These are phyloP conservation scores for Nasonia longicornis DNA, from an alignment of 1,140 invertebrate species.

Conservation along the genomic window DNA sequence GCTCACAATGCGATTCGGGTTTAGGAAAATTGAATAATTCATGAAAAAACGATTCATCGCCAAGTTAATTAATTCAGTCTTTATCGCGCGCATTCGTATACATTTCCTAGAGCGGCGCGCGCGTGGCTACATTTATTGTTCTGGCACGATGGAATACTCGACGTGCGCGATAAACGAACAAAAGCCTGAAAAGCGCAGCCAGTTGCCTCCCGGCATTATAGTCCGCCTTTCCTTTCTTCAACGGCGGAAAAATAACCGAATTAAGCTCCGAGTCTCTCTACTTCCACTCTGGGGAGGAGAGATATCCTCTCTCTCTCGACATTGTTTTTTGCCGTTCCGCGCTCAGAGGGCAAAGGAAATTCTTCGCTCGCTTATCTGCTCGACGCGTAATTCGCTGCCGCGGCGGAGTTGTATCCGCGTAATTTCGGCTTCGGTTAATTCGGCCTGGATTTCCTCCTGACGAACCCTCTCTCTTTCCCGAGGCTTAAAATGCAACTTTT, in stretches of 20 bases:
- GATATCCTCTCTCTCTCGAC: constrained; percentile 3
- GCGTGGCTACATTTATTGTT: background rate
- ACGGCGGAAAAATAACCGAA: constrained; percentile 21
- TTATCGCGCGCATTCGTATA: background rate
- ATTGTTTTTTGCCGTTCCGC: background rate
- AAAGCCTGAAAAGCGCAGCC: background rate
- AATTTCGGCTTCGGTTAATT: constrained; percentile 24
- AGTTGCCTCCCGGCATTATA: background rate
- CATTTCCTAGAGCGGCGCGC: background rate
- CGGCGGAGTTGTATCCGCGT: background rate
- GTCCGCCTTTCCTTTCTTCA: background rate
- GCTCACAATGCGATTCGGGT: background rate
- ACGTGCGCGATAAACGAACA: constrained; percentile 11
- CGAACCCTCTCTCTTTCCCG: background rate
- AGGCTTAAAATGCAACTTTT: constrained; percentile 12
- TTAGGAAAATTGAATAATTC: background rate
- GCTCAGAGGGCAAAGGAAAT: background rate
- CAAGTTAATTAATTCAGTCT: background rate
- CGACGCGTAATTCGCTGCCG: background rate
- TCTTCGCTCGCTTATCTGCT: constrained; percentile 16
- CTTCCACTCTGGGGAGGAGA: background rate
- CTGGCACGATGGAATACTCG: background rate
- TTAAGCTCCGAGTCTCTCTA: constrained; percentile 12
- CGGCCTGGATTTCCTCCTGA: constrained; percentile 19
- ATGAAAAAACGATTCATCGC: background rate